Evolutionary conservation across 2,888 invertebrate genomes (phyloP).

Genomic region (Brachypalpus laphriformis): DNA sequence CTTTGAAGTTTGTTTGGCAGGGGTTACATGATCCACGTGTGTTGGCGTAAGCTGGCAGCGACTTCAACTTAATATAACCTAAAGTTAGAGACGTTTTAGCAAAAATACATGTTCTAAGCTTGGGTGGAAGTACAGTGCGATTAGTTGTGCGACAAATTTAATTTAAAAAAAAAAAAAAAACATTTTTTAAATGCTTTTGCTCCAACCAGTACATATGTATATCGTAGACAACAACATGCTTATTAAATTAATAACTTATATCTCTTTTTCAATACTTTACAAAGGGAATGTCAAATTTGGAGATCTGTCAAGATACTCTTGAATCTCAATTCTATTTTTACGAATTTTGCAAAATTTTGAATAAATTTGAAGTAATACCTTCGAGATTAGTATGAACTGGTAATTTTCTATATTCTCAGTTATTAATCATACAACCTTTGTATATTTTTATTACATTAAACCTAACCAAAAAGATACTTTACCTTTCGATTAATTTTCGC

Average conservation of each 20-base stretch:
- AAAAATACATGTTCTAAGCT: too few relatives aligned
- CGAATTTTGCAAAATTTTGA: constrained; percentile 4
- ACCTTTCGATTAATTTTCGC: constrained; percentile 99
- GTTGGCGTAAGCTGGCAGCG: too few relatives aligned
- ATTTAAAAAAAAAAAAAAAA: not conserved
- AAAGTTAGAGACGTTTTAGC: too few relatives aligned
- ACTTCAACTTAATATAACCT: too few relatives aligned
- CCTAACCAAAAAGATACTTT: constrained; percentile 84
- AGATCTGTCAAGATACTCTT: not conserved
- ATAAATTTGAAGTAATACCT: not conserved
- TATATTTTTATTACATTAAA: constrained; percentile 63
- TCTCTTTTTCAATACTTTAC: not conserved
- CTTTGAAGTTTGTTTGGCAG: too few relatives aligned
- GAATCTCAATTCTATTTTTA: not conserved
- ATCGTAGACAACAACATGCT: not conserved
- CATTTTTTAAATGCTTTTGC: too few relatives aligned
- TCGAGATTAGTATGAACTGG: constrained; percentile 39
- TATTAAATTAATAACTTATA: not conserved
- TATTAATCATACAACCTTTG: constrained; percentile 7
- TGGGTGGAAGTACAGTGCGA: too few relatives aligned
- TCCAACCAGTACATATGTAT: not conserved
- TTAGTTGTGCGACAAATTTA: too few relatives aligned
- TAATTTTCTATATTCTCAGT: constrained; percentile 15
- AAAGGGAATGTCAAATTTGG: not conserved
- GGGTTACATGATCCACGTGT: too few relatives aligned